Conservation (phyloP, 2,888 invertebrate genomes). For the Blera fallax region DNA sequence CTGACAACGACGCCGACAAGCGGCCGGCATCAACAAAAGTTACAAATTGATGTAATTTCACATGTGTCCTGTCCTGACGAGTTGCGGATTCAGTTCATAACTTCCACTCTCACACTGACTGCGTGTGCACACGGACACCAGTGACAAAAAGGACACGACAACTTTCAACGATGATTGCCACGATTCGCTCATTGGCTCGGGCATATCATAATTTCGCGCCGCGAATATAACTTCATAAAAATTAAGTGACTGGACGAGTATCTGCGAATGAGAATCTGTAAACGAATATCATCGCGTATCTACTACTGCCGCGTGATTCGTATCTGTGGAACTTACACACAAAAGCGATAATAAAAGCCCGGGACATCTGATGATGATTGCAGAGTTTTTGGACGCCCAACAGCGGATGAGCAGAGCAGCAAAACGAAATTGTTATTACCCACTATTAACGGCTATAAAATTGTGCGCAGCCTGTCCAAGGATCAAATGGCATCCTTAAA, state of each 20-base stretch:
- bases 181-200: neutral
- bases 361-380: constrained; percentile 2
- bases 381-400: neutral
- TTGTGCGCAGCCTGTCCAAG: neutral
- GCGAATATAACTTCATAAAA: constrained; percentile 23
- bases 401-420: neutral
- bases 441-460: constrained; percentile 35
- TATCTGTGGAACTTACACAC: constrained; percentile 3
- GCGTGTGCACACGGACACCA: neutral
- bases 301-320: constrained; percentile 1
- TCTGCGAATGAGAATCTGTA: neutral
- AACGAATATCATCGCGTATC: neutral
- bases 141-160: neutral
- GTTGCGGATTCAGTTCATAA: neutral
- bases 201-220: neutral
- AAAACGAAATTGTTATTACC: constrained; percentile 11
- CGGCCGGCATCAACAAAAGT: neutral
- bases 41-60: constrained; percentile 19
- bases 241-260: constrained; percentile 26
- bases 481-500: constrained; percentile 12
- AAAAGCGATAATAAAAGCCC: constrained; percentile 21
- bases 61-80: constrained; percentile 14
- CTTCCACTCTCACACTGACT: neutral
- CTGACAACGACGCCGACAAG: neutral
- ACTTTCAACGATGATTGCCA: neutral